Evolutionary conservation across 1,140 invertebrate species (phyloP).

Genomic region (Pachypsylla venusta): DNA sequence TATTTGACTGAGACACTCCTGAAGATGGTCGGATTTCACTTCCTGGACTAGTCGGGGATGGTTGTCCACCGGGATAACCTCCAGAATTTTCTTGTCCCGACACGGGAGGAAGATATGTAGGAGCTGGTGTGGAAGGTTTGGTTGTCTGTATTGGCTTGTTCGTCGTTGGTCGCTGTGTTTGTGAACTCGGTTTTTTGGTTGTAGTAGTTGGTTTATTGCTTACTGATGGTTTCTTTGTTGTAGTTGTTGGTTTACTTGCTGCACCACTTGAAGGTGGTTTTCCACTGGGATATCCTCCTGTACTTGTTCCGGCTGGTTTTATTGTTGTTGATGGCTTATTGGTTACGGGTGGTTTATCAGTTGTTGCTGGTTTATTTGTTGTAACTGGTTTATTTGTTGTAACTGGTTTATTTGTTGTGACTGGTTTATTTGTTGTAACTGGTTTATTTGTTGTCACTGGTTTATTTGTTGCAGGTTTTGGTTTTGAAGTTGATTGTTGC

Average conservation of each 20-base stretch:
- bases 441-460: not conserved
- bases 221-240: no score
- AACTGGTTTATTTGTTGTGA: not conserved
- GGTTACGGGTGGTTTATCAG: not conserved
- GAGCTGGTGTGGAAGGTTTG: not conserved
- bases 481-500: not conserved
- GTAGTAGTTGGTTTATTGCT: no score
- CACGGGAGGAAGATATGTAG: not conserved
- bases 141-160: not conserved
- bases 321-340: not conserved
- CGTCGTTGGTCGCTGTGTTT: not conserved
- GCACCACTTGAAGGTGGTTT: not conserved
- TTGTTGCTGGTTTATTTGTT: constrained; percentile 12
- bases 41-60: not conserved
- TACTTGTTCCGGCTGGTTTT: not conserved
- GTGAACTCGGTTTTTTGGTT: no score
- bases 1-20: not conserved
- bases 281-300: not conserved
- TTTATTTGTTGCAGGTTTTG: not conserved
- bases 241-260: not conserved
- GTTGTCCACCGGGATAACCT: not conserved
- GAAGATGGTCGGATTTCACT: not conserved
- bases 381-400: not conserved
- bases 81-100: not conserved
- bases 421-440: not conserved